These are phyloP conservation scores for Tenodera sinensis DNA, from an alignment of 2,888 invertebrate genomes.

Conservation along the genomic window DNA sequence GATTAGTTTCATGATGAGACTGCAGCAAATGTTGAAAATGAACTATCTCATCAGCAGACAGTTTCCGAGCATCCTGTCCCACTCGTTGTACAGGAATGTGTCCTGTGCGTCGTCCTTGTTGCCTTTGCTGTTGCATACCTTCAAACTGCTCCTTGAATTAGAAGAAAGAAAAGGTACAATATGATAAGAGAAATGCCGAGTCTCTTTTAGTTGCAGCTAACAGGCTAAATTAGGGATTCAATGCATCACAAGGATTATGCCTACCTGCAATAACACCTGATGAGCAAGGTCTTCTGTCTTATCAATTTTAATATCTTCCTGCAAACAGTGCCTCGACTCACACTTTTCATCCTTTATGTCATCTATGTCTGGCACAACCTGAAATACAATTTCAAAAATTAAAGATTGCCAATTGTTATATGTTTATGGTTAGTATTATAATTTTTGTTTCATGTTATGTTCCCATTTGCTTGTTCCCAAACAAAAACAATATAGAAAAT, in stretches of 20 bases:
- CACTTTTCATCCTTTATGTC: conserved; percentile 41
- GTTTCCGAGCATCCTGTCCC: conserved; percentile 54
- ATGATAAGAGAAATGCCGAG: no score
- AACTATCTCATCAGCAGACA: conserved; percentile 52
- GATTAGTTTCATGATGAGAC: not conserved
- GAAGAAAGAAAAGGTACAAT: not conserved
- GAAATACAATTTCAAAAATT: conserved; percentile 32
- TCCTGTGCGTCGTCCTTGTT: conserved; percentile 38
- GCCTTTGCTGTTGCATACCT: conserved; percentile 36
- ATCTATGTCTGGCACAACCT: conserved; percentile 57
- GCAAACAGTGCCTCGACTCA: conserved; percentile 4
- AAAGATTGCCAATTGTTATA: no score
- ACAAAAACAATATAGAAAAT: no score
- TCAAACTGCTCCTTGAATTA: conserved; percentile 37
- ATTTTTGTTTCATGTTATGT: no score
- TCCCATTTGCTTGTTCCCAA: no score
- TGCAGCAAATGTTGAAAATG: conserved; percentile 42
- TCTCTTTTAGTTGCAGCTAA: no score
- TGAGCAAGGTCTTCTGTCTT: conserved; percentile 39
- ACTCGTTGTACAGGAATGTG: conserved; percentile 57
- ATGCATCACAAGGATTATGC: no score
- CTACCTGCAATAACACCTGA: conserved; percentile 40
- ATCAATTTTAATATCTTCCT: conserved; percentile 28
- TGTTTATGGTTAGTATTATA: no score
- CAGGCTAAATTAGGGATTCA: no score